Evolutionary conservation across 2,797 vertebrate species (phyloP).

Genomic region (Propithecus deckenii): DNA sequence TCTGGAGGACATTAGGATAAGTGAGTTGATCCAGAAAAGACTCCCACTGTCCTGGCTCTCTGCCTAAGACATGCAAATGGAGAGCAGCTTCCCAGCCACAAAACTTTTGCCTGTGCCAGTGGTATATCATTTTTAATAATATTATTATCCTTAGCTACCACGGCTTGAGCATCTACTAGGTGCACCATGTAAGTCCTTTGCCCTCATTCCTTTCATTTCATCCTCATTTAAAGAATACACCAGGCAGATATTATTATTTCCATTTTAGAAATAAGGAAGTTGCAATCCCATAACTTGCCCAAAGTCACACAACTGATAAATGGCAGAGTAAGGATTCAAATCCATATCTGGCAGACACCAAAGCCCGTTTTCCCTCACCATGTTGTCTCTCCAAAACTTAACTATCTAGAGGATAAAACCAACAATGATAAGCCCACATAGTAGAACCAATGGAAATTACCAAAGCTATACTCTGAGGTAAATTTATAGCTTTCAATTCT

Average conservation of each 20-base stretch:
- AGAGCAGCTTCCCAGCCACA: conserved; percentile 46
- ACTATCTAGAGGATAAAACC: neutral
- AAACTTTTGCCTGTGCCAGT: conserved; percentile 34
- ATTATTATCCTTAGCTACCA: conserved; percentile 15
- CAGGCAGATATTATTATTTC: conserved; percentile 20
- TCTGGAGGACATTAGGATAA: conserved; percentile 71
- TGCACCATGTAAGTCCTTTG: neutral
- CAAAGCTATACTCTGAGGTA: conserved; percentile 55
- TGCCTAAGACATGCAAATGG: conserved; percentile 65
- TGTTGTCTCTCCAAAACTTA: neutral
- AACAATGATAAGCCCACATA: neutral
- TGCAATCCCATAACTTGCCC: neutral
- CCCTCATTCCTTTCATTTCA: neutral
- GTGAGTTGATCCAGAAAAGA: conserved; percentile 70
- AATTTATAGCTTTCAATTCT: conserved; percentile 41
- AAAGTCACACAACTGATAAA: neutral
- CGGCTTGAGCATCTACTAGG: neutral
- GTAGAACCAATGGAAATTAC: conserved; percentile 3
- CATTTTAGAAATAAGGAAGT: conserved; percentile 38
- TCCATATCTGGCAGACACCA: neutral
- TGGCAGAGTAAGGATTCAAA: neutral
- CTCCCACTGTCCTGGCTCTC: conserved; percentile 64
- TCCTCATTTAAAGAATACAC: conserved; percentile 8
- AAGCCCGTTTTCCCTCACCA: neutral
- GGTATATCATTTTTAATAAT: neutral